These are phyloP conservation scores for Polymixis lichenea DNA, from an alignment of 2,888 invertebrate species.

Conservation along the genomic window DNA sequence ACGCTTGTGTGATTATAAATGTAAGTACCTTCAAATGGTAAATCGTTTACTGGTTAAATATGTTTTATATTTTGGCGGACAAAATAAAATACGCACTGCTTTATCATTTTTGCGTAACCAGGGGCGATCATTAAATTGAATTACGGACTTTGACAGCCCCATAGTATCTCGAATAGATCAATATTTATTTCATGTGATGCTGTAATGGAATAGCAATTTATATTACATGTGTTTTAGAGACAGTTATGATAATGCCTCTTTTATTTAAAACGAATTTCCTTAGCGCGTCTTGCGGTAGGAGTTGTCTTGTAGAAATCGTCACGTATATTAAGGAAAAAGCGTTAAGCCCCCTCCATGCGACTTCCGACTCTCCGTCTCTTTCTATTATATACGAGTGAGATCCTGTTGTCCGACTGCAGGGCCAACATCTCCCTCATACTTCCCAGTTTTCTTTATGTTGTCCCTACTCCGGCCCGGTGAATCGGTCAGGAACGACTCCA, in stretches of 20 bases:
- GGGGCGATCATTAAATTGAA: neutral
- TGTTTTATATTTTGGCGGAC: neutral
- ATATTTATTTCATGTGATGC: neutral
- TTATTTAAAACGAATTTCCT: neutral
- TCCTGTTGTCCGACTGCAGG: neutral
- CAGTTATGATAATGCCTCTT: neutral
- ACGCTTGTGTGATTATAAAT: conserved; percentile 14
- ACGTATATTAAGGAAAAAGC: neutral
- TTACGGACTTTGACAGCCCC: neutral
- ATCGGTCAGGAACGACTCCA: neutral
- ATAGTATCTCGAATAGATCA: neutral
- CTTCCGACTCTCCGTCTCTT: neutral
- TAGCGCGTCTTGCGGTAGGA: neutral
- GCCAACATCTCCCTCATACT: neutral
- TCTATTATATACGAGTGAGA: neutral
- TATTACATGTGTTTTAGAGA: neutral
- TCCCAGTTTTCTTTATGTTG: neutral
- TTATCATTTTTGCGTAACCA: neutral
- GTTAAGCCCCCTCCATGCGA: neutral
- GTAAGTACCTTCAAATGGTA: conserved; percentile 1
- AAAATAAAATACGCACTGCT: neutral
- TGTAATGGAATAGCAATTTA: neutral
- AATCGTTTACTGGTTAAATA: conserved; percentile 33
- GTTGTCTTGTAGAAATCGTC: neutral
- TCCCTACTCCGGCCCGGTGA: neutral